Conservation (phyloP, 2,888 invertebrate genomes). For the Pasiphila rectangulata region DNA sequence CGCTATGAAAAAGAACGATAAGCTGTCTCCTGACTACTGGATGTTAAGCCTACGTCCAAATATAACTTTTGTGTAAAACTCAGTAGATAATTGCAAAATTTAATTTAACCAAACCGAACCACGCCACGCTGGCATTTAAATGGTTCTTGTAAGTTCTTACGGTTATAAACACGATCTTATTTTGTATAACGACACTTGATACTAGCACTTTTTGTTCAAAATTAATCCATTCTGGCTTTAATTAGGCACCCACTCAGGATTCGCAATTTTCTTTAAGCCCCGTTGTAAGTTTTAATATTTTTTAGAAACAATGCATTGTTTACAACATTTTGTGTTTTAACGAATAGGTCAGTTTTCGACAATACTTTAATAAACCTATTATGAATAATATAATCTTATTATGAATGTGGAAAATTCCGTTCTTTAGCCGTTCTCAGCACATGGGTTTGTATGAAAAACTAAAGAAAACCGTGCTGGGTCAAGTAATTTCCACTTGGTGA, state of each 20-base stretch:
- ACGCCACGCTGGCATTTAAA: conserved; percentile 40
- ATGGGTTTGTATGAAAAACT: no score
- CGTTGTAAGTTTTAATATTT: no score
- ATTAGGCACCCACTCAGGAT: not conserved
- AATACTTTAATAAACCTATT: no score
- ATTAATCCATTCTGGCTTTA: not conserved
- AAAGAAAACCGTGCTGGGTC: no score
- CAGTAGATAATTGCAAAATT: conserved; percentile 50
- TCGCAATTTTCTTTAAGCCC: conserved; percentile 2
- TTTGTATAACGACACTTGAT: conserved; percentile 38
- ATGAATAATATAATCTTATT: no score
- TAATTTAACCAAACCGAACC: conserved; percentile 56
- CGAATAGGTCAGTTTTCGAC: no score
- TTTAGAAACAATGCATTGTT: no score
- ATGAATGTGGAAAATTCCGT: no score
- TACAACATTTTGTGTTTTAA: no score
- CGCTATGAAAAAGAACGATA: not conserved
- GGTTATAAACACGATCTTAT: conserved; percentile 45
- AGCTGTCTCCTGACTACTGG: not conserved
- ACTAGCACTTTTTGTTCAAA: conserved; percentile 27
- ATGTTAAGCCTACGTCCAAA: conserved; percentile 13
- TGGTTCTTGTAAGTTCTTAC: conserved; percentile 41
- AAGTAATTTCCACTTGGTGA: conserved; percentile 4
- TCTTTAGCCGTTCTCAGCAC: no score
- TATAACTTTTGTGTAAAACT: conserved; percentile 42